Evolutionary conservation across 2,888 invertebrate genomes (phyloP), one percentile per base, ranked within the genome.

Genomic region (Nasonia oneida): DNA sequence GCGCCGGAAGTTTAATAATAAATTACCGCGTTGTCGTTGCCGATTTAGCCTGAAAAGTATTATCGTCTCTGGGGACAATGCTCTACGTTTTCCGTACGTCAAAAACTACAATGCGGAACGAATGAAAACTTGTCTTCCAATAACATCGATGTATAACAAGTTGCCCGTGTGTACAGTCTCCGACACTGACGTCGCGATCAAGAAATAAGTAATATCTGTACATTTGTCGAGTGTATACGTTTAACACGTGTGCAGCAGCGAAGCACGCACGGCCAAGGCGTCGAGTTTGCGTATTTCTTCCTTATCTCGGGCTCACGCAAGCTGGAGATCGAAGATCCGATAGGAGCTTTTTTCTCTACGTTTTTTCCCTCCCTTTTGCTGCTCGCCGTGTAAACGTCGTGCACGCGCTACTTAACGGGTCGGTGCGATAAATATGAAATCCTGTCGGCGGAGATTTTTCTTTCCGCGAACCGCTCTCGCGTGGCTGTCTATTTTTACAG

Each of bases 241-340:
- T n/a, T 37, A 18, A 18, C 1, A 73, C 39, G 1, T 10, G 14
- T 42, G 42, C 6, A 73, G 39, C 23, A n/a, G 33, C 1, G 8
- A 14, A 23, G 3, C 67, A 74, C 39, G 73, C 64, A 64, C 64
- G 18, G n/a, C 8, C 61, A 15, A 47, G 33, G 42, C 61, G 73
- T 79, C 77, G 78, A 64, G 73, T 73, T 47, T 71, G 42, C 67
- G 64, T 79, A 79, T 75, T 78, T 82, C 74, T 82, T 80, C 57
- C 37, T 75, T 83, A 75, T 83, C 83, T 74, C 61, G 37, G 42
- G 4, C 73, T 73, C 86, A 83, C 83, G 83, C 82, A 47, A 79
- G 33, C 73, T 4, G 1, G 33, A 75, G 50, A 83, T 74, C 33
- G 5, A 50, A 53, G 6, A 23, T 2, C 18, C 18, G 70, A 37